phyloP scores from a whole-genome alignment of 2,888 invertebrate genomes.

The Lasius platythorax region DNA sequence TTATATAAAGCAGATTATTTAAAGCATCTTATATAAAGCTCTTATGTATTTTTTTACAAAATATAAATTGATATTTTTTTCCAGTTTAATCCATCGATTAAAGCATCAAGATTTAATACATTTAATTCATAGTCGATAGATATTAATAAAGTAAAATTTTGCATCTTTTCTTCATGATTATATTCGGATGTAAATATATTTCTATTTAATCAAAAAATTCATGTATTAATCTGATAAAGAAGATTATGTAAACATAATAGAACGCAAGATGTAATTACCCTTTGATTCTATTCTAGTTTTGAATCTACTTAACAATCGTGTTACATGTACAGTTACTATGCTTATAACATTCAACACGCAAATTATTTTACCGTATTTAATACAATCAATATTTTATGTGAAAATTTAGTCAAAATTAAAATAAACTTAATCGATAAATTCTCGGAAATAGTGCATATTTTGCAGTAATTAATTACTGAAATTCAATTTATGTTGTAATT shows the following conservation, averaged over 20 bases:
- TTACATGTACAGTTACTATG: neutral
- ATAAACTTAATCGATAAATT: neutral
- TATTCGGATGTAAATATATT: neutral
- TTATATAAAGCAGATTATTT: neutral
- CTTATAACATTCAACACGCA: neutral
- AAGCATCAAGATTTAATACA: neutral
- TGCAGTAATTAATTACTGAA: neutral
- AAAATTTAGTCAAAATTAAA: neutral
- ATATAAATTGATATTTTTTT: neutral
- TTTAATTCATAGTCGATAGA: neutral
- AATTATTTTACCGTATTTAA: neutral
- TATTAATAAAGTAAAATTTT: neutral
- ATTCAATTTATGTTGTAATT: neutral
- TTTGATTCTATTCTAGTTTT: conserved; percentile 9
- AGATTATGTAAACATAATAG: conserved; percentile 3
- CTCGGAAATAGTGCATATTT: neutral
- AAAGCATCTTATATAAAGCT: no score
- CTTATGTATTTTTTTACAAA: neutral
- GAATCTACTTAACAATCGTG: conserved; percentile 13
- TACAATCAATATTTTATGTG: neutral
- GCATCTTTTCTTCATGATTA: neutral
- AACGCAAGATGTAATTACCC: conserved; percentile 22
- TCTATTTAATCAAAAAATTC: neutral
- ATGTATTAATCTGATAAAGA: neutral
- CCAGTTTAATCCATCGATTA: neutral